Conservation (phyloP, 2,113 vertebrate genomes). For the Corythornis vintsioides region DNA sequence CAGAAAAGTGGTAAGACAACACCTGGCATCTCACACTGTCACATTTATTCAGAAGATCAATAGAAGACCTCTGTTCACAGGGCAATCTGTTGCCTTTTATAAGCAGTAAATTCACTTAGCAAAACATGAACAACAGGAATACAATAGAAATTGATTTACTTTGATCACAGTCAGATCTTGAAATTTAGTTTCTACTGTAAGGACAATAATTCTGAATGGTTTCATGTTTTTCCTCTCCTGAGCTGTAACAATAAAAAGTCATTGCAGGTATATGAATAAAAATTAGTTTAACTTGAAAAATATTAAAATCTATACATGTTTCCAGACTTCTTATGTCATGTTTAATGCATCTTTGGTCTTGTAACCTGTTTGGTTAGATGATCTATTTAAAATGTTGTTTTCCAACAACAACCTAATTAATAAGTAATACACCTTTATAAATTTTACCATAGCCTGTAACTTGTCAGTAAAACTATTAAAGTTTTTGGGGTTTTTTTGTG, state of each 20-base stretch:
- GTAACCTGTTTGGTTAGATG: neutral
- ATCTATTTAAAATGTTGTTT: neutral
- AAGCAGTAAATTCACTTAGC: constrained; percentile 13
- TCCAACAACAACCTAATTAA: neutral
- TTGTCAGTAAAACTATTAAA: neutral
- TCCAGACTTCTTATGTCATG: neutral
- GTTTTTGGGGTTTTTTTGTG: neutral
- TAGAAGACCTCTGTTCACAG: neutral
- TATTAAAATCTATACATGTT: neutral
- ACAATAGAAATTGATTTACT: constrained; percentile 23
- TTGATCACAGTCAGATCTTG: constrained; percentile 9
- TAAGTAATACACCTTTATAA: neutral
- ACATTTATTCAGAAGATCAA: constrained; percentile 18
- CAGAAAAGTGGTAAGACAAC: neutral
- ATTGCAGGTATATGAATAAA: neutral
- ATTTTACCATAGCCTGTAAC: neutral
- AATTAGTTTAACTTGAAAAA: neutral
- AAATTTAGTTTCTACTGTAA: constrained; percentile 33
- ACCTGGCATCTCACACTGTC: neutral
- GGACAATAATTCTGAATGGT: neutral
- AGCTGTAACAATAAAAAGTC: neutral
- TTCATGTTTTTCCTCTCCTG: neutral
- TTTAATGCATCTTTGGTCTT: neutral
- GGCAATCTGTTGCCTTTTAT: neutral
- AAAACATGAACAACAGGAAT: neutral